Base-by-base conservation (phyloP, 2,888 invertebrate genomes). In the Pristionchus arcanus region DNA sequence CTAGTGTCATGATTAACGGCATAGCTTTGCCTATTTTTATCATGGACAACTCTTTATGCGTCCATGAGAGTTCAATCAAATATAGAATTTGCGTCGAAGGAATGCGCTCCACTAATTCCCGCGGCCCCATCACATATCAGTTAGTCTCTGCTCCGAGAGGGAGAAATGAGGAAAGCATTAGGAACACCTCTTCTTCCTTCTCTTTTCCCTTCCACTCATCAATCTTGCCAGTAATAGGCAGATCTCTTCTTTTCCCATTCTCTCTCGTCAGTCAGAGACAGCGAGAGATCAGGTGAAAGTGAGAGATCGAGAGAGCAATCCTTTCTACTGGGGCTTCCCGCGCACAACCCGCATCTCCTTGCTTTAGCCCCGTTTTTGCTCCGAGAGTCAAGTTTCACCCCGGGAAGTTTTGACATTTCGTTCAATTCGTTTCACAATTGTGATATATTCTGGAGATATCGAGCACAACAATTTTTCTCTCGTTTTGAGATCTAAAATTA, bases 131-230 rank as follows among this genome's bases (percentile, higher is more conserved):
- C 21, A 16, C 68, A 68, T 68, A 68, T 68, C 68, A 31, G 68
- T 34, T 31, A 68, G 63, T n/a, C 63, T 63, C n/a, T 63, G 63
- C 63, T 63, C 63, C n/a, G 63, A 63, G n/a, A n/a, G n/a, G 21
- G 34, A 74, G 74, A 34, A 74, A 74, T 37, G 74, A 34, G 74
- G 74, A 74, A 74, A 74, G 74, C 42, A 74, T 74, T 74, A 74
- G 49, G 81, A 81, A 81, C 81, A 81, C 81, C 81, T 74, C 74
- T 25, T 37, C 31, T 31, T 19, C 31, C 68, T 25, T 77, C 77
- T 42, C n/a, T 68, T 31, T 49, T 49, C 31, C 68, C 31, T 25
- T 77, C 37, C 37, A 11, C 81, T 53, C 81, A 81, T 81, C 81
- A 81, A 81, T 81, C 81, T 81, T 81, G 21, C 49, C 28, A 63